Conservation (phyloP, 2,888 invertebrate genomes). For the Eucera pruinosa region DNA sequence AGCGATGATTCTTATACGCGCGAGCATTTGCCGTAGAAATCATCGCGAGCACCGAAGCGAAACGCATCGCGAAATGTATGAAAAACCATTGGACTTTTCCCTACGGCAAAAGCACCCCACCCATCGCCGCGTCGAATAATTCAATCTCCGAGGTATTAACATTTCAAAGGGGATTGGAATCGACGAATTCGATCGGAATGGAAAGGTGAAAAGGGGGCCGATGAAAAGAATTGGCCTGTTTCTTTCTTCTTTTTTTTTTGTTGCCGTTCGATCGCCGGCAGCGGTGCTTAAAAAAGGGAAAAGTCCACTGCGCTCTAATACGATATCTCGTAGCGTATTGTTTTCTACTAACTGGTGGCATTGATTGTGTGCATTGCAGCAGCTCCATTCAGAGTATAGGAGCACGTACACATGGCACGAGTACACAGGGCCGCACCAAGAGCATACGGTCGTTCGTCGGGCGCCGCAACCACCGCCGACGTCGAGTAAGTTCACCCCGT, state of each 20-base stretch:
- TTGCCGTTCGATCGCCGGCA: background rate
- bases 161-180: background rate
- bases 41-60: no score
- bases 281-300: background rate
- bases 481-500: conserved; percentile 79
- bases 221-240: background rate
- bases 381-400: conserved; percentile 97
- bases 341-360: conserved; percentile 14
- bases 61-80: no score
- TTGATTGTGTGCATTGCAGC: conserved; percentile 80
- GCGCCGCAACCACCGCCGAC: conserved; percentile 85
- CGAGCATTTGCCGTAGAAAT: no score
- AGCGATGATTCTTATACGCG: no score
- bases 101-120: no score
- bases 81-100: no score
- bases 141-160: background rate
- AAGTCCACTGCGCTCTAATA: background rate
- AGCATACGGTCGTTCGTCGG: conserved; percentile 90
- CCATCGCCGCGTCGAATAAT: background rate
- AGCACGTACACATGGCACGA: conserved; percentile 98
- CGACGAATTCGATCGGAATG: background rate
- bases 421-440: conserved; percentile 89
- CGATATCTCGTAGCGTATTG: no score
- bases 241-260: background rate
- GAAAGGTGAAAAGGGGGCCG: background rate